Evolutionary conservation across 2,888 invertebrate genomes (phyloP).

Genomic region (Heterodera filipjevi): DNA sequence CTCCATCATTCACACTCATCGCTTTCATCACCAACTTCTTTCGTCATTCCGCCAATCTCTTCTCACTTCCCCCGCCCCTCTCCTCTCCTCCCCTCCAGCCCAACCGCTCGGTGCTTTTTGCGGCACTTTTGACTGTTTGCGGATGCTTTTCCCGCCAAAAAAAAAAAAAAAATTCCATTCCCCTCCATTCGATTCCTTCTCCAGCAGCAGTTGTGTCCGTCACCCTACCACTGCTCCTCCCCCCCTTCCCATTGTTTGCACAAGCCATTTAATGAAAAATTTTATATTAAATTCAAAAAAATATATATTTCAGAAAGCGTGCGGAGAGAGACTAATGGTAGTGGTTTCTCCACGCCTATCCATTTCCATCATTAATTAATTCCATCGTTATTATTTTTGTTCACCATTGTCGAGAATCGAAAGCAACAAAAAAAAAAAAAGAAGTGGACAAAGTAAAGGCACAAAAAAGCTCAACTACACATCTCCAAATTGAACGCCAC

Average conservation of each 20-base stretch:
- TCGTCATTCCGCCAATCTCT: neutral
- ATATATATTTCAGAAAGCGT: neutral
- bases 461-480: too few species aligned
- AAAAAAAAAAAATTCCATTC: neutral
- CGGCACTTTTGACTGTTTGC: slow-evolving; percentile 12
- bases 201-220: too few species aligned
- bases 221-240: too few species aligned
- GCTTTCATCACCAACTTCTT: neutral
- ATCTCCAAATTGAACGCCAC: too few species aligned
- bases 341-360: neutral
- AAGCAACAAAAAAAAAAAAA: too few species aligned
- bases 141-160: slow-evolving; percentile 3
- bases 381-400: neutral
- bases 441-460: too few species aligned
- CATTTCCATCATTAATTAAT: slow-evolving; percentile 10
- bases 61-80: neutral
- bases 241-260: slow-evolving; percentile 1
- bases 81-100: neutral
- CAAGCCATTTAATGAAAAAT: slow-evolving; percentile 20
- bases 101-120: neutral
- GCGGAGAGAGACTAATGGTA: neutral
- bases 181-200: neutral
- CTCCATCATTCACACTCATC: neutral
- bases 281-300: slow-evolving; percentile 15
- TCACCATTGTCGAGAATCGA: slow-evolving; percentile 15